Percentiles rank a stretch among this genome's conserved stretches.
These are phyloP conservation scores for Thysanoteuthis rhombus DNA, from an alignment of 2,888 invertebrate species.

Conservation along the genomic window DNA sequence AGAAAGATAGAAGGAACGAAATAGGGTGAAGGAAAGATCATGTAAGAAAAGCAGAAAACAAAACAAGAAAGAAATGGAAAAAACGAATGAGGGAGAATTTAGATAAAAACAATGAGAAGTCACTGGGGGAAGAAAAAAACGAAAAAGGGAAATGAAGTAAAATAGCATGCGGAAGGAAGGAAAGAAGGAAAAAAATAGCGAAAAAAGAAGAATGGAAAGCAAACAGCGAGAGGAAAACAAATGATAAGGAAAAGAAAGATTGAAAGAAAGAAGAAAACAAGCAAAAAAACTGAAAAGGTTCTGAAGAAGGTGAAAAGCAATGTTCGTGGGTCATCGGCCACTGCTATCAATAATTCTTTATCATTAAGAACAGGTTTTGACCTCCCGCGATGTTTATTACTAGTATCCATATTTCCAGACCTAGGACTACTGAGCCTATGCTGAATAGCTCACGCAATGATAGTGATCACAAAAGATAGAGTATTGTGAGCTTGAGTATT, in stretches of 20 bases:
- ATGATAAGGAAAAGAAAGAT: background rate
- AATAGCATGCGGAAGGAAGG: background rate
- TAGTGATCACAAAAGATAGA: no score
- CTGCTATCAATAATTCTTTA: no score
- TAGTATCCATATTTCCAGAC: no score
- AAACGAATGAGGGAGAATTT: background rate
- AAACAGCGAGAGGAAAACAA: background rate
- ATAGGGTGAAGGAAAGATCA: background rate
- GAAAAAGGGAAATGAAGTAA: background rate
- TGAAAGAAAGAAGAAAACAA: background rate
- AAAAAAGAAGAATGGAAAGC: background rate
- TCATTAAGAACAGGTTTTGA: no score
- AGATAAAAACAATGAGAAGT: background rate
- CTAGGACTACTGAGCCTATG: no score
- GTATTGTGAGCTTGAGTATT: no score
- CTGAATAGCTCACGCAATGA: no score
- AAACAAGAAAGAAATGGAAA: background rate
- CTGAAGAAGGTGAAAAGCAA: no score
- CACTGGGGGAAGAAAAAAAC: no score
- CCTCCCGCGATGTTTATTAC: no score
- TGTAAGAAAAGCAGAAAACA: background rate
- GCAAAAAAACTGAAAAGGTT: background rate
- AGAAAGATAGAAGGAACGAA: no score
- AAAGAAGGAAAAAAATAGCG: background rate
- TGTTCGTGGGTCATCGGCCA: no score